Evolutionary conservation across 2,113 vertebrate species (phyloP).

Genomic region (Riparia riparia): DNA sequence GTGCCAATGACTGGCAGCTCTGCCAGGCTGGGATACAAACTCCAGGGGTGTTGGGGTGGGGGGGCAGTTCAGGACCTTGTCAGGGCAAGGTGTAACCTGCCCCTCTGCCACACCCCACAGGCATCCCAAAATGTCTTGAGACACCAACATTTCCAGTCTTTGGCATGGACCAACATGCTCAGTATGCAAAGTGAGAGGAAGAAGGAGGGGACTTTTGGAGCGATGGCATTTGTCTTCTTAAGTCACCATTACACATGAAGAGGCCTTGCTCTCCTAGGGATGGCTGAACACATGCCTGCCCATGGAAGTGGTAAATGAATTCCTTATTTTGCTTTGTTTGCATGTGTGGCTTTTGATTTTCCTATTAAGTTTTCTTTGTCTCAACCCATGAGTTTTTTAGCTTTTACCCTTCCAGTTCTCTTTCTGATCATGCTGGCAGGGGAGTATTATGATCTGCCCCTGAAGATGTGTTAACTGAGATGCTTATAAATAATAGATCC

Average conservation of each 20-base stretch:
- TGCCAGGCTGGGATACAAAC: not conserved
- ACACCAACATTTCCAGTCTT: too few species aligned
- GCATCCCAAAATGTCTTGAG: not conserved
- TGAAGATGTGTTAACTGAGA: not conserved
- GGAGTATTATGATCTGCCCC: not conserved
- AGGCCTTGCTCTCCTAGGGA: not conserved
- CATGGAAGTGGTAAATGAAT: not conserved
- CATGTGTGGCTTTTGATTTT: not conserved
- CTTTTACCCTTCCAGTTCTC: not conserved
- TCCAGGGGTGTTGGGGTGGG: rapidly evolving
- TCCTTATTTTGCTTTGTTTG: not conserved
- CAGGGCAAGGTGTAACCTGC: not conserved
- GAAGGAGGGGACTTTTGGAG: not conserved
- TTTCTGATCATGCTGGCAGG: not conserved
- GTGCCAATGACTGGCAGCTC: not conserved
- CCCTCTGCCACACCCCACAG: too few species aligned
- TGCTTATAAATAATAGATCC: not conserved
- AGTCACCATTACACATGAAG: rapidly evolving
- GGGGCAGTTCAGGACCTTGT: not conserved
- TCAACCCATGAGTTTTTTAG: not conserved
- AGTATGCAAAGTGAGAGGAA: not conserved
- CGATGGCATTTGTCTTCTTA: not conserved
- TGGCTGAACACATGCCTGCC: not conserved
- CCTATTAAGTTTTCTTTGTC: not conserved
- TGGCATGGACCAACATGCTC: too few species aligned